Base-by-base conservation (phyloP, 2,888 invertebrate genomes). In the Anoplius nigerrimus region DNA sequence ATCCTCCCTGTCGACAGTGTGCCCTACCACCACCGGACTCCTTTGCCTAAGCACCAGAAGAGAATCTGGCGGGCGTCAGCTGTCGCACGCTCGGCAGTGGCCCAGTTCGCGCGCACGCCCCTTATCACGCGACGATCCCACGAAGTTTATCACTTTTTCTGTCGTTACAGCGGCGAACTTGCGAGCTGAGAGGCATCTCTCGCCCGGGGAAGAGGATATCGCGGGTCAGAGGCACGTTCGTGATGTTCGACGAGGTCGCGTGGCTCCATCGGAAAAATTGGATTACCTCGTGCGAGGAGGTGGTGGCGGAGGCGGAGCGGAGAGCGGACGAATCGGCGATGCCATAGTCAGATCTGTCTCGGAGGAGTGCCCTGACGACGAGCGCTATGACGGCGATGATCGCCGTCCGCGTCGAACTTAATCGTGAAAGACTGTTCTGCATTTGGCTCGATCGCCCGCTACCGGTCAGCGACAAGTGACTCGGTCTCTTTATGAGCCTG, bases 371-470 rank as follows among this genome's bases (percentile, higher is more conserved):
- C 15, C 0, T 6, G 2, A n/a, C 27, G 27, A 34, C 34, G 11
- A 11, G 34, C 34, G 34, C 34, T 34, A 34, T 6, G 34, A 34
- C 34, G 34, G 11, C 34, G 34, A 34, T 34, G 34, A 34, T 34
- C 34, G 34, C 11, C 34, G 34, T 34, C 6, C 4, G 34, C 1
- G n/a, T n/a, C n/a, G 4, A 42, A 43, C 13, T 6, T 6, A 42
- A 56, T 42, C 21, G 43, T n/a, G 13, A 56, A 16, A 18, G 42
- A 56, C 70, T 65, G 70, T n/a, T n/a, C n/a, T 57, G 72, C 71
- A 70, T 76, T 66, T 68, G 71, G 72, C 68, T 61, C 72, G 58
- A 72, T 76, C 55, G 70, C 79, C 27, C 6, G 72, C 54, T 60
- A 48, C 27, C 48, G 45, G 66, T 27, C 66, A 60, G 24, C 24